phyloP scores from a whole-genome alignment of 2,797 vertebrate genomes.

The Chelonia mydas region DNA sequence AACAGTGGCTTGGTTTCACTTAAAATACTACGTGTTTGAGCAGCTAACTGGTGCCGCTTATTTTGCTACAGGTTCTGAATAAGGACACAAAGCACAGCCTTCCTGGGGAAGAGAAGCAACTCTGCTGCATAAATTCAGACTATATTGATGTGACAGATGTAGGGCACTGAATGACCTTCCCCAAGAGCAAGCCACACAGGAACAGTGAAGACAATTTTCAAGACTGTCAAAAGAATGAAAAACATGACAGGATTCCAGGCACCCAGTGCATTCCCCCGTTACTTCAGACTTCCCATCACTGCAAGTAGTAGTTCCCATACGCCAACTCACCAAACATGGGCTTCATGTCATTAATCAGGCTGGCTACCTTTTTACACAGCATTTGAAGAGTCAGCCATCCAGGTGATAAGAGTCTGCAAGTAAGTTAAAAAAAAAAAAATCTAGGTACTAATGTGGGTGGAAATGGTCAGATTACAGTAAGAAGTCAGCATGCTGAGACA shows the following conservation, averaged over 20 bases:
- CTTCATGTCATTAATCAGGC: conserved; percentile 41
- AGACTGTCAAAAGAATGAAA: conserved; percentile 40
- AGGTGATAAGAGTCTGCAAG: neutral
- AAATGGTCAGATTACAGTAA: neutral
- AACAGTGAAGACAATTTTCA: conserved; percentile 49
- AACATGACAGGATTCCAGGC: conserved; percentile 55
- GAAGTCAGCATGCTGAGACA: neutral
- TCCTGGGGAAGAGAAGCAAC: conserved; percentile 42
- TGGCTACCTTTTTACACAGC: conserved; percentile 45
- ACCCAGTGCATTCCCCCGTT: conserved; percentile 58
- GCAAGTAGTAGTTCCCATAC: conserved; percentile 42
- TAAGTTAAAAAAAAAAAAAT: neutral
- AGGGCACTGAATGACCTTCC: conserved; percentile 64
- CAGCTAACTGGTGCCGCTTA: neutral
- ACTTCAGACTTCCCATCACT: conserved; percentile 44
- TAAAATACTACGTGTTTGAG: neutral
- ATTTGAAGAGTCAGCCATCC: neutral
- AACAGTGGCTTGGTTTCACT: neutral
- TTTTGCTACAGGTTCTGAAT: conserved; percentile 46
- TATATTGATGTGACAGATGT: conserved; percentile 55
- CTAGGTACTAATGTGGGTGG: neutral
- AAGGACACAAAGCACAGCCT: conserved; percentile 42
- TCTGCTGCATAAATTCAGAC: neutral
- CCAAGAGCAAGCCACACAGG: conserved; percentile 35
- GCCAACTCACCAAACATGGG: conserved; percentile 58